phyloP scores from a whole-genome alignment of 2,113 vertebrate species.

The Thryonomys swinderianus region DNA sequence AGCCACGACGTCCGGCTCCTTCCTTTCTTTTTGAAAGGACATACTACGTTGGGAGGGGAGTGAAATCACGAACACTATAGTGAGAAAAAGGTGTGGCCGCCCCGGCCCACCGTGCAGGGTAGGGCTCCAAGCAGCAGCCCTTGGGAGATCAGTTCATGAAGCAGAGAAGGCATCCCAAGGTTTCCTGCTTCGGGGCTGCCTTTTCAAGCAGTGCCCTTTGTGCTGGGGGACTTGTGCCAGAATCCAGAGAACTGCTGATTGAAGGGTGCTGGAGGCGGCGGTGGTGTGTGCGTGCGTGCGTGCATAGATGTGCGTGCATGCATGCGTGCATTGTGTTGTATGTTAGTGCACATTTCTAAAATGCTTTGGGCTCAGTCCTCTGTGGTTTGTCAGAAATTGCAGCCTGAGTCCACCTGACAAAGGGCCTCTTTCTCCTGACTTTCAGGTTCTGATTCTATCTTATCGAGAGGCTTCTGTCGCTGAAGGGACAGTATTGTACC shows the following conservation, averaged over 20 bases:
- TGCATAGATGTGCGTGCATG: not conserved
- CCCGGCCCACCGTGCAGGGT: accelerated
- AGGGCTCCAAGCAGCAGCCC: not conserved
- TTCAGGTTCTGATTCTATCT: not conserved
- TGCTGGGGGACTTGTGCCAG: not conserved
- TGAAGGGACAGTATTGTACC: not conserved
- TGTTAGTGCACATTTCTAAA: not conserved
- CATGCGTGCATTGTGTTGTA: not conserved
- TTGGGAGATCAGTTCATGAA: not conserved
- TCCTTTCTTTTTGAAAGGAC: not conserved
- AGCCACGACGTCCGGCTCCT: no score
- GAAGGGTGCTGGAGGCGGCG: not conserved
- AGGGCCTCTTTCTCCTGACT: not conserved
- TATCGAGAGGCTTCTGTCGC: constrained; percentile 34
- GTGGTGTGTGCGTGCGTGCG: not conserved
- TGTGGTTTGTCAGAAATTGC: not conserved
- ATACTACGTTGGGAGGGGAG: not conserved
- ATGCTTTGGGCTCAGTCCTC: not conserved
- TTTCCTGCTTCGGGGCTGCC: not conserved
- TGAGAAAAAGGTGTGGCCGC: not conserved
- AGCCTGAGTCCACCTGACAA: not conserved
- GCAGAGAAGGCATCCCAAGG: not conserved
- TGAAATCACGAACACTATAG: not conserved
- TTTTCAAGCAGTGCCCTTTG: not conserved
- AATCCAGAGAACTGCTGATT: not conserved